Percentiles rank a stretch among this genome's conserved stretches.
Conservation (phyloP, 2,888 invertebrate species). For the Onthophagus sagittarius region DNA sequence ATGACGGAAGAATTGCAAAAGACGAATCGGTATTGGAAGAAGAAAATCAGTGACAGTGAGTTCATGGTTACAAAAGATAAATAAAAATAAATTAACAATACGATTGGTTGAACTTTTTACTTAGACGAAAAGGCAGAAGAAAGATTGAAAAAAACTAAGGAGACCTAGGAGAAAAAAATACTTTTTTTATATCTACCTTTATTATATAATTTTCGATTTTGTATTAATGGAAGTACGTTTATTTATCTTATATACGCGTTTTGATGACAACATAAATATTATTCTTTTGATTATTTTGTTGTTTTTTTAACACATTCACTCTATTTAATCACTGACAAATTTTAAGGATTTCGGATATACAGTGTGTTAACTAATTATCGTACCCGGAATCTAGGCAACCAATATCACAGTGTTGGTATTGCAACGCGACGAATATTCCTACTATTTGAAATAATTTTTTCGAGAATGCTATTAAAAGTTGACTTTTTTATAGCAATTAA, state of each 20-base stretch:
- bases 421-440: too few relatives aligned
- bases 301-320: too few relatives aligned
- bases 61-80: slow-evolving; percentile 32
- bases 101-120: not conserved
- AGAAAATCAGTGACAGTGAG: slow-evolving; percentile 30
- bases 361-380: too few relatives aligned
- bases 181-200: not conserved
- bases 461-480: too few relatives aligned
- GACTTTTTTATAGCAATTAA: too few relatives aligned
- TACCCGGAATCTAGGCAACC: too few relatives aligned
- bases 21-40: slow-evolving; percentile 35
- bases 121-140: not conserved
- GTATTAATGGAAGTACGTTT: not conserved
- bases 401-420: too few relatives aligned
- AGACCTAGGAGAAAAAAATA: too few relatives aligned
- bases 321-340: too few relatives aligned
- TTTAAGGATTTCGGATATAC: too few relatives aligned
- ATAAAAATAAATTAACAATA: slow-evolving; percentile 11
- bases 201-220: not conserved
- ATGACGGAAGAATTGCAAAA: slow-evolving; percentile 34
- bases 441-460: too few relatives aligned
- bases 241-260: not conserved
- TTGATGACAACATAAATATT: not conserved
- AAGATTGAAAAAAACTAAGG: too few relatives aligned
- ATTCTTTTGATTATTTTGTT: not conserved